These are phyloP conservation scores for Cliona cf. orientalis DNA, from an alignment of 37 sponge, comb jelly and placozoan genomes.

Conservation along the genomic window DNA sequence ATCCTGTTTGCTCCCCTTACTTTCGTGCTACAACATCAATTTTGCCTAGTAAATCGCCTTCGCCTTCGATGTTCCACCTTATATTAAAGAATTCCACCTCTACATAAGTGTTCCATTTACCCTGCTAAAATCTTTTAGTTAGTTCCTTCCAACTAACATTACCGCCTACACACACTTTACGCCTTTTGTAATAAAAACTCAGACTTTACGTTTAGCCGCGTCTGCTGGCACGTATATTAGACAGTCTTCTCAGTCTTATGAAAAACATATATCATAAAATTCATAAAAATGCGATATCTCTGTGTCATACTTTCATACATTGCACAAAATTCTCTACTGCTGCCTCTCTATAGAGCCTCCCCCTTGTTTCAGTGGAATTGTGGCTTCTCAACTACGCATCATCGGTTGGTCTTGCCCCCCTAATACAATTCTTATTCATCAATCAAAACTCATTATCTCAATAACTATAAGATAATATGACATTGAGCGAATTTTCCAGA, in stretches of 20 bases:
- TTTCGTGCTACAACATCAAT: conserved; percentile 73
- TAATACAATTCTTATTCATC: too few species aligned
- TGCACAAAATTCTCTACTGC: conserved; percentile 92
- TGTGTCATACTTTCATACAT: conserved; percentile 93
- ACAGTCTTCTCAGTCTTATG: conserved; percentile 60
- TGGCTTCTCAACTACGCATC: conserved; percentile 88
- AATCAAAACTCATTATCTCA: too few species aligned
- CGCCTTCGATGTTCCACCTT: conserved; percentile 74
- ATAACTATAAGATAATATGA: too few species aligned
- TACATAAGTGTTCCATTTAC: conserved; percentile 80
- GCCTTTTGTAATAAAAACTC: conserved; percentile 77
- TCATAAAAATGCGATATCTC: conserved; percentile 57
- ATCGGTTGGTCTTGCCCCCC: conserved; percentile 36
- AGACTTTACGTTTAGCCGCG: conserved; percentile 86
- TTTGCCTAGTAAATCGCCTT: conserved; percentile 70
- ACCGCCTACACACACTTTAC: conserved; percentile 83
- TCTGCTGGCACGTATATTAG: conserved; percentile 91
- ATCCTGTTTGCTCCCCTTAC: conserved; percentile 86
- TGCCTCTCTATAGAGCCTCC: conserved; percentile 73
- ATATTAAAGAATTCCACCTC: conserved; percentile 77
- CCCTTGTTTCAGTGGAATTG: conserved; percentile 81
- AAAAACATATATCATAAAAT: not conserved
- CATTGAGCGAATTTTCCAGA: too few species aligned
- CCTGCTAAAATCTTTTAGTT: conserved; percentile 18
- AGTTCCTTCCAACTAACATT: not conserved